phyloP scores from a whole-genome alignment of 2,113 vertebrate genomes.

The Perognathus longimembris region DNA sequence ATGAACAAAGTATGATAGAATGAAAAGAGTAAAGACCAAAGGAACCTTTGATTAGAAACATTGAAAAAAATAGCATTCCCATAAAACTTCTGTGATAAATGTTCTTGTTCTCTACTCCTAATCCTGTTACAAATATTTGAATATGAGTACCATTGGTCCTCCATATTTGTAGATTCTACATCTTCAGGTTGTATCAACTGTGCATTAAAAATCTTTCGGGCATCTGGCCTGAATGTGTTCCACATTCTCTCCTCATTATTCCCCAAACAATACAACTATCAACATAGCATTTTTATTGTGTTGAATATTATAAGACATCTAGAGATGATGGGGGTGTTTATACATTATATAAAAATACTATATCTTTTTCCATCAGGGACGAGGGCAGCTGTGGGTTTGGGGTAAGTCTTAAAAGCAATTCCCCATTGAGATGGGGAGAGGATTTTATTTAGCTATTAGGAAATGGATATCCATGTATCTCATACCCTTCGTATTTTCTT shows the following conservation, averaged over 20 bases:
- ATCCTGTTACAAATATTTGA: constrained; percentile 38
- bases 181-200: neutral
- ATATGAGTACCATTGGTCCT: neutral
- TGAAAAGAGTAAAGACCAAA: neutral
- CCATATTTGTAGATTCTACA: neutral
- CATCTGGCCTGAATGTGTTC: neutral
- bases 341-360: neutral
- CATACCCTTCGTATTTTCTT: constrained; percentile 8
- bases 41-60: neutral
- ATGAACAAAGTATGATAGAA: neutral
- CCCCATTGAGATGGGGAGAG: neutral
- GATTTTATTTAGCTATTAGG: neutral
- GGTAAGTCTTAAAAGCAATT: neutral
- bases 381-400: neutral
- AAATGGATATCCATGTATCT: neutral
- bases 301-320: neutral
- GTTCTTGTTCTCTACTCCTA: too few species aligned
- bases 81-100: neutral
- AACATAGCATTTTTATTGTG: neutral
- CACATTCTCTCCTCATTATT: neutral
- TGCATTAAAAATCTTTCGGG: neutral
- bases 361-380: neutral
- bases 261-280: neutral
- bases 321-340: neutral
- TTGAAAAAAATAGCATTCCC: neutral